Conservation (phyloP, 2,113 vertebrate genomes). For the Falco punctatus region DNA sequence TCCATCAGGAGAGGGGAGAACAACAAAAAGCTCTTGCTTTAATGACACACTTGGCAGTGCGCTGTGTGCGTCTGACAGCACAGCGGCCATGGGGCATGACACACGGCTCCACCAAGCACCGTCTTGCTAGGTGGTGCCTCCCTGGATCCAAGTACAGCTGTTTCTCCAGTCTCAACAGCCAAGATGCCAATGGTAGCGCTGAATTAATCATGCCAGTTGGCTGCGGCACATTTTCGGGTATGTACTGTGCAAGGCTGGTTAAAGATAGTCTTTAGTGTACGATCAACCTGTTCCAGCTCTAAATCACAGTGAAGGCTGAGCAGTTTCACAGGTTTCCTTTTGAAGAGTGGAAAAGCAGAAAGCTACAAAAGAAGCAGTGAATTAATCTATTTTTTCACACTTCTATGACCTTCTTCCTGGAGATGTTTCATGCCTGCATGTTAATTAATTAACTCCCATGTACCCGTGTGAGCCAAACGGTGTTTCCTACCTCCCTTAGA, state of each 20-base stretch:
- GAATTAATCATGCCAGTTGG: not conserved
- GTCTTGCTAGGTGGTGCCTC: not conserved
- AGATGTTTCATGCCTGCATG: not conserved
- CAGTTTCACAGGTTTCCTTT: slow-evolving; percentile 17
- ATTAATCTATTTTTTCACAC: not conserved
- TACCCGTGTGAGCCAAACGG: not conserved
- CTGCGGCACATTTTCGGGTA: slow-evolving; percentile 5
- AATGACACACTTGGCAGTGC: slow-evolving; percentile 6
- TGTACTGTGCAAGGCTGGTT: not conserved
- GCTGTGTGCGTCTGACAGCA: not conserved
- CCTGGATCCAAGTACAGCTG: not conserved
- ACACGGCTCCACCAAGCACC: not conserved
- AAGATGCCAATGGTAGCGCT: not conserved
- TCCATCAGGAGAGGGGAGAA: not conserved
- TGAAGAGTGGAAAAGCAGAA: slow-evolving; percentile 33
- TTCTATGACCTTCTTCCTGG: not conserved
- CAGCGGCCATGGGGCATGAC: not conserved
- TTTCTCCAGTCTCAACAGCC: not conserved
- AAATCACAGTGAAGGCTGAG: slow-evolving; percentile 1
- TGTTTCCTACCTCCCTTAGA: not conserved
- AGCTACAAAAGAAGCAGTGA: not conserved
- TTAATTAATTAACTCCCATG: slow-evolving; percentile 4
- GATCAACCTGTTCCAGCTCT: not conserved
- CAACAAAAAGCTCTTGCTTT: not conserved
- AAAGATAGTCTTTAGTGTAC: not conserved